Percentiles rank a stretch among this genome's conserved stretches.
phyloP scores from a whole-genome alignment of 37 sponge, comb jelly and placozoan species.

The Halisarca cf. caerulea region DNA sequence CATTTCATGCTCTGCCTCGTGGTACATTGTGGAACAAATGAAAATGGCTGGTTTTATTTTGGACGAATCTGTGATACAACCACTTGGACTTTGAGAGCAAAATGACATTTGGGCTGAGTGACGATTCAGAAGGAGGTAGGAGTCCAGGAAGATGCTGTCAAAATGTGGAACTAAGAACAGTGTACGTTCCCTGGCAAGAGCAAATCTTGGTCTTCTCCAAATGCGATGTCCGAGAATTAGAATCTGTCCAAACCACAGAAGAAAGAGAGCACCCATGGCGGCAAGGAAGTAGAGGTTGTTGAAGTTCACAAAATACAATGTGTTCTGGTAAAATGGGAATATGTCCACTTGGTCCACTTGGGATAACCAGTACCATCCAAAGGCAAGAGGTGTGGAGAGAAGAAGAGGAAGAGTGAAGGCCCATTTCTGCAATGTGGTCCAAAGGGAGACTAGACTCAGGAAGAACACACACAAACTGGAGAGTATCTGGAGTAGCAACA shows the following conservation, averaged over 20 bases:
- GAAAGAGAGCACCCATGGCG: neutral
- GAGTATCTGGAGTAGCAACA: constrained; percentile 43
- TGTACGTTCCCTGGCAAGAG: constrained; percentile 59
- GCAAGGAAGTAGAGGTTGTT: neutral
- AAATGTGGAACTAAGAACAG: constrained; percentile 77
- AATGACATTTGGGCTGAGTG: constrained; percentile 8
- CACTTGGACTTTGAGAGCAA: neutral
- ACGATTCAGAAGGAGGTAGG: constrained; percentile 71
- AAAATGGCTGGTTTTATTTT: constrained; percentile 43
- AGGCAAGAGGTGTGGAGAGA: constrained; percentile 50
- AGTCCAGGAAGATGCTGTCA: constrained; percentile 72
- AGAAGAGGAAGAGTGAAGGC: constrained; percentile 55
- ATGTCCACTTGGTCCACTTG: neutral
- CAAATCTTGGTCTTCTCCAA: constrained; percentile 39
- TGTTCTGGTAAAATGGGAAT: neutral
- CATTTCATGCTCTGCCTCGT: constrained; percentile 71
- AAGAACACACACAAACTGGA: constrained; percentile 42
- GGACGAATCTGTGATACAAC: no score
- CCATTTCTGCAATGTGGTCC: constrained; percentile 30
- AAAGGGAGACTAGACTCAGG: constrained; percentile 38
- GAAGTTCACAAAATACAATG: neutral
- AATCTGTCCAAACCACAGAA: constrained; percentile 63
- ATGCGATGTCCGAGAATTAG: constrained; percentile 48
- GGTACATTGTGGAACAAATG: constrained; percentile 91
- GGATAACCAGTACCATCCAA: constrained; percentile 3